Evolutionary conservation across 2,113 vertebrate species (phyloP).

Genomic region (Spermophilus dauricus): DNA sequence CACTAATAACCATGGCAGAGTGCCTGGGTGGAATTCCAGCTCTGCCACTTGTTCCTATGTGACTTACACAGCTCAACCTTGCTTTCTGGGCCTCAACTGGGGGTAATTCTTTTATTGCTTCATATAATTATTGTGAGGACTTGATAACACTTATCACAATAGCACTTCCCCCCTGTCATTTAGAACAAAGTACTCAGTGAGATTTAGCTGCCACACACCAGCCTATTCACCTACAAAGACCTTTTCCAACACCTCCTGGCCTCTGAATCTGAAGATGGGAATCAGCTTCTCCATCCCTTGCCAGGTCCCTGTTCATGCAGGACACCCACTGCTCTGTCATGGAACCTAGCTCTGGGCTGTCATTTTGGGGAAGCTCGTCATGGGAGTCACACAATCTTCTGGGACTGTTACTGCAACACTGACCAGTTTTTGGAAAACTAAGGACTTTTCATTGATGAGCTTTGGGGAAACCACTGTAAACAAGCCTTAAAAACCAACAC

Average conservation of each 20-base stretch:
- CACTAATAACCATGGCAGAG: neutral
- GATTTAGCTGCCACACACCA: neutral
- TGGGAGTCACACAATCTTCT: neutral
- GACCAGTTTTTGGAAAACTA: neutral
- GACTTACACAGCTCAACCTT: neutral
- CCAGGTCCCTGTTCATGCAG: neutral
- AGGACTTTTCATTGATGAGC: slow-evolving; percentile 12
- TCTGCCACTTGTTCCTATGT: neutral
- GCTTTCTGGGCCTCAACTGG: neutral
- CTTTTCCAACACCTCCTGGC: neutral
- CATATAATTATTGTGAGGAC: neutral
- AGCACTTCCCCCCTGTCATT: neutral
- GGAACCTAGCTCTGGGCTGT: neutral
- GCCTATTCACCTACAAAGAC: neutral
- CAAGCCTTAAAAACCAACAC: slow-evolving; percentile 8
- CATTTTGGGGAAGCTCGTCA: neutral
- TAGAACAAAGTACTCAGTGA: neutral
- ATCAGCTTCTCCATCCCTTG: neutral
- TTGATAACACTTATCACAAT: neutral
- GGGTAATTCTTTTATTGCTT: neutral
- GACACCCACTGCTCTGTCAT: neutral
- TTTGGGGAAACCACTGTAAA: slow-evolving; percentile 38
- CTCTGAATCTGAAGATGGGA: neutral
- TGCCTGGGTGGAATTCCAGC: neutral
- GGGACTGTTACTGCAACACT: neutral